Evolutionary conservation across 1,140 invertebrate genomes (phyloP), one percentile per base, ranked within the genome.

Genomic region (Uloborus diversus): DNA sequence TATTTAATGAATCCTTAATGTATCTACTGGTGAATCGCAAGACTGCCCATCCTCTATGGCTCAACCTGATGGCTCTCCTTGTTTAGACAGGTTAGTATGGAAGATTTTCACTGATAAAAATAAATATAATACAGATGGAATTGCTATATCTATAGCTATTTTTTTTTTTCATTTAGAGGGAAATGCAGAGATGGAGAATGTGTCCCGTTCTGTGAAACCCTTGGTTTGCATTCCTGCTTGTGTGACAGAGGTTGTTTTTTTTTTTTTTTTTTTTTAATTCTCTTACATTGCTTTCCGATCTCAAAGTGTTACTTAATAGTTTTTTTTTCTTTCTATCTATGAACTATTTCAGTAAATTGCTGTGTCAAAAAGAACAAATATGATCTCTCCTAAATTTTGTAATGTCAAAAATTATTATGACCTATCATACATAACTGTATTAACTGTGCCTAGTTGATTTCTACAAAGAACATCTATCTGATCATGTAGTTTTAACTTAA

Each of bases 171-270:
- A 84, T 84, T 71, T 68, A 91, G 93, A 80, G 96, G 96, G 0
- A 91, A 94, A 84, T 97, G 96, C 85, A 89, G 91, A 32, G 89
- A 89, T 82, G 96, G 96, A 37, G 92, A 93, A 85, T 98, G 96
- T 86, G 90, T 96, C 81, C 94, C 95, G 1, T 97, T 94, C 86
- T 98, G 96, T 86, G 95, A 97, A 88, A 96, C 94, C 2, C 93
- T 95, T 85, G 94, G 94, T 42, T 88, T 94, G 83, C 93, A 95
- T 85, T 96, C 94, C 86, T 97, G 96, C 88, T 96, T 97, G 93
- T 98, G 96, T 87, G 95, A 97, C 85, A 93, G 93, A 82, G 93
- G 95, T 93, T 89, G 88, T 90, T 86, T 56, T 75, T 27, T 42
- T 9, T 76, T 4, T 53, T 28, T 73, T 62, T 62, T 1, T 28